Conservation (phyloP, 2,113 vertebrate species). For the Acinonyx jubatus region DNA sequence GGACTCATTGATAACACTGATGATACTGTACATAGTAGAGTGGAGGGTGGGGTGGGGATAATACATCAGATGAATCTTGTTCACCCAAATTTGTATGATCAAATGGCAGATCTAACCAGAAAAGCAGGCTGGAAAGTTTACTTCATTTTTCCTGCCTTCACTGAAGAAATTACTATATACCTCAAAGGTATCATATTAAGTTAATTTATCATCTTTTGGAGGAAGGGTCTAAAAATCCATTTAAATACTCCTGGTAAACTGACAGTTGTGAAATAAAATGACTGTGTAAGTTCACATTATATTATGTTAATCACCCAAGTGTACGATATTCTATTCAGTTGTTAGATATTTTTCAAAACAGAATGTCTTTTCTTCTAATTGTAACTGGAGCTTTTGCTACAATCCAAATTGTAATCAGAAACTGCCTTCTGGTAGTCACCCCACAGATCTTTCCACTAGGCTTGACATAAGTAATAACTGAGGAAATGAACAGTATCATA, state of each 20-base stretch:
- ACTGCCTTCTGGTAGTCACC: not conserved
- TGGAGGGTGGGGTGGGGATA: accelerated
- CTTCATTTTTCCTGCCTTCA: not conserved
- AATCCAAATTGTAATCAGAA: conserved; percentile 14
- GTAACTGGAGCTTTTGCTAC: not conserved
- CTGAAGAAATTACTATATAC: not conserved
- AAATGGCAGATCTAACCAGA: not conserved
- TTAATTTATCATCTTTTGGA: not conserved
- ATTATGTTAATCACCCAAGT: not conserved
- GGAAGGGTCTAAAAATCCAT: not conserved
- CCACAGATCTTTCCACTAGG: not conserved
- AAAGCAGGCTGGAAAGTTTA: not conserved
- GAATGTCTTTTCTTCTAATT: not conserved
- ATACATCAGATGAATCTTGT: not conserved
- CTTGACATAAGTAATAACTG: conserved; percentile 8
- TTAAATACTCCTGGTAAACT: not conserved
- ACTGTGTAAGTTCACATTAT: not conserved
- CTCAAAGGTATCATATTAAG: not conserved
- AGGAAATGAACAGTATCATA: conserved; percentile 10
- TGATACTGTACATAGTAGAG: not conserved
- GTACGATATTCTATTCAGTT: not conserved
- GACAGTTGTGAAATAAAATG: not conserved
- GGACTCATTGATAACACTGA: not conserved
- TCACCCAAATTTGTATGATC: not conserved
- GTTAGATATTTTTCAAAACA: not conserved